Base-by-base conservation (phyloP, 2,113 vertebrate species). In the Coturnix japonica region DNA sequence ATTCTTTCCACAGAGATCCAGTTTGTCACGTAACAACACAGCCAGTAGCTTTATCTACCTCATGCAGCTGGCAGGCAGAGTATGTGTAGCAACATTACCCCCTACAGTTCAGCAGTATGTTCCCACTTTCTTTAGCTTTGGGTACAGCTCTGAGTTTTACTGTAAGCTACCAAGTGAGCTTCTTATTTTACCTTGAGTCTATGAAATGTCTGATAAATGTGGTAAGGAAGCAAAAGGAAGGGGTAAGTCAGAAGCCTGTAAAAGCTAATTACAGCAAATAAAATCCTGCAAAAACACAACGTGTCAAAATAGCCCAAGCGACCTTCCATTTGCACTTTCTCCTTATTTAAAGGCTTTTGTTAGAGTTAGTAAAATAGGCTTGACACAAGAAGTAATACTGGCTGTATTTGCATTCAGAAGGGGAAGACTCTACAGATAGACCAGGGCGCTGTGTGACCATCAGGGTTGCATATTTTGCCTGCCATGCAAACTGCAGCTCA, bases 81-180 rank as follows among this genome's bases (percentile, higher is more conserved):
- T 74, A 0, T 85, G 87, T 82, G 96, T 87, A 49, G 89, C 96
- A 96, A 96, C 91, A 96, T 94, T 96, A 89, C 96, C 96, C 95
- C 95, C 96, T 97, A 95, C 95, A 96, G 95, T 94, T 41, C 95
- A 90, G 37, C 76, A 11, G 19, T 3, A 66, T 64, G 22, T 3
- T 96, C 90, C 75, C 89, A 80, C 78, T 46, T 76, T 54, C 53
- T n/a, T 31, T 10, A n/a, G n/a, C 39, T 49, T 76, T 31, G 0
- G 0, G 31, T 67, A 69, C 4, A 2, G 59, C 60, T 33, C 61
- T 1, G 5, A 8, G 6, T 11, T 76, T 51, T 79, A 13, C 33
- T 28, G 74, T 61, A 73, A 89, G 15, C 23, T 26, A 61, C 35
- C 0, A 26, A 71, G 35, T 12, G 47, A 87, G 61, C 7, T 19